Percentiles rank a stretch among this genome's conserved stretches.
Conservation (phyloP, 2,113 vertebrate genomes). For the human region DNA sequence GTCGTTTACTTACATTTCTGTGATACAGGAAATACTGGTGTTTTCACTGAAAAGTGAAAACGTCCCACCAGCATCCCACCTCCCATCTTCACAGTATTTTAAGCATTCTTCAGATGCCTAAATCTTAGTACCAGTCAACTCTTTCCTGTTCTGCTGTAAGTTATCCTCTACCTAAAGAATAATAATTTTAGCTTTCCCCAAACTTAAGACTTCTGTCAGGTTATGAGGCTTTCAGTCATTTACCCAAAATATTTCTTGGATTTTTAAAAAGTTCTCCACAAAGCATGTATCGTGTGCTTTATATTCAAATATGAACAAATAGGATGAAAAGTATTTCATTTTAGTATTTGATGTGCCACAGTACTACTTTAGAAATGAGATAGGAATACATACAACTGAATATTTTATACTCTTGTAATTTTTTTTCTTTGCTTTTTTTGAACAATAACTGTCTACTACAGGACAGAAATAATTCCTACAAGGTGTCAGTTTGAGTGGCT, state of each 20-base stretch:
- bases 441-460: not conserved
- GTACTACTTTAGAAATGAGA: slow-evolving; percentile 7
- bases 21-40: not conserved
- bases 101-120: slow-evolving; percentile 38
- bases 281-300: not conserved
- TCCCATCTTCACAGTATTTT: not conserved
- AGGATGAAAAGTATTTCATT: too few species aligned
- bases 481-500: not conserved
- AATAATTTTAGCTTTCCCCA: slow-evolving; percentile 30
- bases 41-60: slow-evolving; percentile 28
- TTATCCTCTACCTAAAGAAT: slow-evolving; percentile 35
- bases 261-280: not conserved
- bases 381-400: not conserved
- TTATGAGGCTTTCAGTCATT: slow-evolving; percentile 29
- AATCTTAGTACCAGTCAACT: not conserved
- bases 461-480: not conserved
- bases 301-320: not conserved
- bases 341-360: not conserved
- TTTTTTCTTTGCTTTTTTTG: not conserved
- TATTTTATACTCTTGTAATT: not conserved
- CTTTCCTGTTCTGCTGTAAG: slow-evolving; percentile 33
- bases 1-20: not conserved
- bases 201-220: slow-evolving; percentile 20
- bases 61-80: not conserved
- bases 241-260: slow-evolving; percentile 33